Evolutionary conservation across 1,140 invertebrate species (phyloP).

Genomic region (Macrobrachium rosenbergii): DNA sequence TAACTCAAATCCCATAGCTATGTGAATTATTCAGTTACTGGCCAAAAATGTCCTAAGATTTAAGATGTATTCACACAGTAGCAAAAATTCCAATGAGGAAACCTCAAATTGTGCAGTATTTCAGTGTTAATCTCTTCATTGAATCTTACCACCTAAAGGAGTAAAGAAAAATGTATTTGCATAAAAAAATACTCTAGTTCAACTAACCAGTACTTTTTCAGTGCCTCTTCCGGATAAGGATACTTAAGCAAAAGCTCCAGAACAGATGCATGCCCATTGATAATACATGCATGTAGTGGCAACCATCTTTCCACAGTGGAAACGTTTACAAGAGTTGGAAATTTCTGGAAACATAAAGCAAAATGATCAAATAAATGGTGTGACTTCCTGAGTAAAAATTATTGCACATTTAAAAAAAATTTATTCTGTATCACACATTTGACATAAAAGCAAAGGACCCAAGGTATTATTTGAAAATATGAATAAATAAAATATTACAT

Average conservation of each 20-base stretch:
- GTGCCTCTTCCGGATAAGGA: slow-evolving; percentile 82
- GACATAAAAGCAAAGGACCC: not conserved
- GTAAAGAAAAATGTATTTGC: not conserved
- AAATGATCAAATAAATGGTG: not conserved
- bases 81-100: no score
- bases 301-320: slow-evolving; percentile 92
- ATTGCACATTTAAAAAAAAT: slow-evolving; percentile 33
- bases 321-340: slow-evolving; percentile 77
- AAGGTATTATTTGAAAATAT: not conserved
- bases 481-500: not conserved
- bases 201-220: slow-evolving; percentile 75
- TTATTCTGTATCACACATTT: no score
- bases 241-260: slow-evolving; percentile 85
- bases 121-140: no score
- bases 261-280: slow-evolving; percentile 85
- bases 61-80: no score
- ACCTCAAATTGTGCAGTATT: no score
- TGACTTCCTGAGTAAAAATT: not conserved
- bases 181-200: not conserved
- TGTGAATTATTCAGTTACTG: no score
- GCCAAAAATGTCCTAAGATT: no score
- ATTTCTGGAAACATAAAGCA: slow-evolving; percentile 72
- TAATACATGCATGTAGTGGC: slow-evolving; percentile 91
- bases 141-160: no score
- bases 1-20: no score